A percentile compares a stretch with the other conserved stretches of the same genome.
phyloP scores from a whole-genome alignment of 92 coral and sea anemone species.

The Porites evermanni region DNA sequence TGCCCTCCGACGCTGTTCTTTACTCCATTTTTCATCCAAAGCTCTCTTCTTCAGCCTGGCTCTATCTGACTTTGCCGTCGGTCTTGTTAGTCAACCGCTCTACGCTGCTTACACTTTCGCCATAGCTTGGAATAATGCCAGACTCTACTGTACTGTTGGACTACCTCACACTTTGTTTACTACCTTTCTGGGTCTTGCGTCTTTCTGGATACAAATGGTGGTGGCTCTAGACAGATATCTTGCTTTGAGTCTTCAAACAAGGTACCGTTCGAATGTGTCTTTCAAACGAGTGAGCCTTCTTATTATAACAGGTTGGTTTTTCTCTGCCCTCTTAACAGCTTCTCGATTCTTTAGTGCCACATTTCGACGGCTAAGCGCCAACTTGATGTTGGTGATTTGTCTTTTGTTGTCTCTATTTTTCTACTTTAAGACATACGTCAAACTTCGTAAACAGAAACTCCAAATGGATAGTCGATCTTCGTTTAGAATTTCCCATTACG shows the following conservation, averaged over 20 bases:
- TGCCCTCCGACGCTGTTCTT: not conserved
- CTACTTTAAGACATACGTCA: not conserved
- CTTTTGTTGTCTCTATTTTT: not conserved
- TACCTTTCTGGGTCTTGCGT: not conserved
- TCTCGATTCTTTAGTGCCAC: not conserved
- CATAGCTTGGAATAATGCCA: not conserved
- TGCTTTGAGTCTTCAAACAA: not conserved
- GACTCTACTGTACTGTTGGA: not conserved
- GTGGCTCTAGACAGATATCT: slow-evolving; percentile 16
- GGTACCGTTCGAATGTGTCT: not conserved
- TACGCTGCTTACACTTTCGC: not conserved
- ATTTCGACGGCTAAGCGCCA: not conserved
- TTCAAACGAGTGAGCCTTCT: not conserved
- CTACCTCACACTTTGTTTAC: not conserved
- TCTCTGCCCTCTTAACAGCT: not conserved
- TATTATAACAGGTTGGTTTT: not conserved
- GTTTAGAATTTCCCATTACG: not conserved
- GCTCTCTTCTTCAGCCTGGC: slow-evolving; percentile 9
- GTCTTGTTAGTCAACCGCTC: not conserved
- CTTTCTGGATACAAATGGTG: slow-evolving; percentile 1
- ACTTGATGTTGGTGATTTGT: not conserved
- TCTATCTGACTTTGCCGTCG: slow-evolving; percentile 4
- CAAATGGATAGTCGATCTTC: not conserved
- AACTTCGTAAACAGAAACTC: not conserved
- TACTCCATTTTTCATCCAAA: not conserved